These are phyloP conservation scores for Pachyuromys duprasi DNA, from an alignment of 2,797 vertebrate species.

Conservation along the genomic window DNA sequence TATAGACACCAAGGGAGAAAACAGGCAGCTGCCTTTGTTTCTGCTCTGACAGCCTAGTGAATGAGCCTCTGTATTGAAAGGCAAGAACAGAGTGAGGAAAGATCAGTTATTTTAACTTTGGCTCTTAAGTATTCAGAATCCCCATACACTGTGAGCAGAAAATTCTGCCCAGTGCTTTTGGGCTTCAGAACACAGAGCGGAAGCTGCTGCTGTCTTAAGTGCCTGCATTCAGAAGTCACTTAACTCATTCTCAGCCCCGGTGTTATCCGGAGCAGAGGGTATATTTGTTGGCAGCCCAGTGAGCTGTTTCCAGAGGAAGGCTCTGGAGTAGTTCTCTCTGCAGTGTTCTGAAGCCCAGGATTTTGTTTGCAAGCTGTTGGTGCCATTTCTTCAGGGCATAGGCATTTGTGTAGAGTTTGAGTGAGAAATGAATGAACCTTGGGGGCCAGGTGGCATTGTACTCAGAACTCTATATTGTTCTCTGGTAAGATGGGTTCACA, in stretches of 20 bases:
- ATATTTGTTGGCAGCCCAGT: neutral
- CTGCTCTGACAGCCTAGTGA: slow-evolving; percentile 79
- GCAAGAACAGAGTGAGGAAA: slow-evolving; percentile 49
- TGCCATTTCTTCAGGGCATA: slow-evolving; percentile 16
- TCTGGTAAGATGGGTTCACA: neutral
- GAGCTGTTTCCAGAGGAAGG: slow-evolving; percentile 28
- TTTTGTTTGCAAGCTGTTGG: neutral
- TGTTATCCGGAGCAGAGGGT: neutral
- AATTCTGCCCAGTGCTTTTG: neutral
- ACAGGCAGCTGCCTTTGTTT: slow-evolving; percentile 87
- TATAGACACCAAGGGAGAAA: slow-evolving; percentile 79
- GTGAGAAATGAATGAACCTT: neutral
- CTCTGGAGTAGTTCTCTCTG: neutral
- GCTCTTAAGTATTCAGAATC: neutral
- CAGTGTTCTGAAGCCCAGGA: neutral
- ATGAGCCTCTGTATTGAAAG: slow-evolving; percentile 79
- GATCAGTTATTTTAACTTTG: slow-evolving; percentile 58
- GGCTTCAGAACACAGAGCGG: neutral
- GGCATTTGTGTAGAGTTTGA: neutral
- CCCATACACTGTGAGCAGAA: neutral
- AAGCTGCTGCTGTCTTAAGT: slow-evolving; percentile 13
- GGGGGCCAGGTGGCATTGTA: neutral
- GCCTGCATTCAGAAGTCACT: slow-evolving; percentile 31
- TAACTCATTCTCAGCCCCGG: neutral
- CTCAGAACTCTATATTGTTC: neutral